Evolutionary conservation across 1,140 invertebrate species (phyloP).

Genomic region (Eciton burchellii): DNA sequence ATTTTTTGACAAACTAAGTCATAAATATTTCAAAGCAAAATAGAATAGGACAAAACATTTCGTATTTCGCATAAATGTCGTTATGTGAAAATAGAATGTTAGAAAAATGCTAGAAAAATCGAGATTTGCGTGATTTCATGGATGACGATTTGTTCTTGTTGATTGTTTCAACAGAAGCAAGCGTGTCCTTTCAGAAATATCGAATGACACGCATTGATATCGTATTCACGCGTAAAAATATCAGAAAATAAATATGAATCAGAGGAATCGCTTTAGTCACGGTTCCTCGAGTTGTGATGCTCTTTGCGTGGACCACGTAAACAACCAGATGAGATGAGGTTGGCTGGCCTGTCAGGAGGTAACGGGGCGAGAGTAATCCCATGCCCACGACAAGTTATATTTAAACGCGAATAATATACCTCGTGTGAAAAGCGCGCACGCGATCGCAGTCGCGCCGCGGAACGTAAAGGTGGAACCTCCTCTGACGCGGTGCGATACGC

Average conservation of each 20-base stretch:
- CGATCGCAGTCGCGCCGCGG: conserved; percentile 61
- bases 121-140: background rate
- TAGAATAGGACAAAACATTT: no score
- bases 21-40: no score
- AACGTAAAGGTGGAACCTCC: conserved; percentile 55
- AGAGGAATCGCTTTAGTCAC: background rate
- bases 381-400: conserved; percentile 67
- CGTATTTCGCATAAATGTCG: no score
- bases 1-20: conserved; percentile 5
- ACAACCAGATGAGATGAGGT: conserved; percentile 58
- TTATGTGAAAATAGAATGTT: background rate
- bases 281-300: background rate
- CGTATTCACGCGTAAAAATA: background rate
- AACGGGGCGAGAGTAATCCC: conserved; percentile 67
- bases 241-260: background rate
- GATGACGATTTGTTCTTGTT: background rate
- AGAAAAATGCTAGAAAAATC: background rate
- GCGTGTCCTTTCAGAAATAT: background rate
- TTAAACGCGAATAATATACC: conserved; percentile 74
- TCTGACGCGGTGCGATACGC: conserved; percentile 25
- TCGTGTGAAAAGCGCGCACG: conserved; percentile 63
- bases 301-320: conserved; percentile 43
- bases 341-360: conserved; percentile 69
- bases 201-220: background rate
- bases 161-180: background rate